A percentile compares a stretch with the other conserved stretches of the same genome.
Conservation (phyloP, 2,797 vertebrate genomes). For the Anomalospiza imberbis region DNA sequence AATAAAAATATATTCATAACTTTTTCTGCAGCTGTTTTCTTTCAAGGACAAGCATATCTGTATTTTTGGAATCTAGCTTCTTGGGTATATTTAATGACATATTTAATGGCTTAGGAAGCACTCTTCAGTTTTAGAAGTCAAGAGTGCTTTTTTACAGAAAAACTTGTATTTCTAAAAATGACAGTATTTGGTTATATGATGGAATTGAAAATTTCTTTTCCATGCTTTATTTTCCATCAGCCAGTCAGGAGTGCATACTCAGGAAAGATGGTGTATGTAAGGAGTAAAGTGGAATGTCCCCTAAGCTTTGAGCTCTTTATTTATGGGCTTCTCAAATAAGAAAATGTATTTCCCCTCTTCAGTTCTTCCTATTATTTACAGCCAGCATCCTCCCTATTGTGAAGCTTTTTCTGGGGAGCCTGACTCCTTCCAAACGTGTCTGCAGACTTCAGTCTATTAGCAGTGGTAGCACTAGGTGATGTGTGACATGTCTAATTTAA, state of each 20-base stretch:
- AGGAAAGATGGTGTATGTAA: background rate
- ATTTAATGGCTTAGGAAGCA: background rate
- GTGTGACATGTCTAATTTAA: background rate
- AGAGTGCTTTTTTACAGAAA: background rate
- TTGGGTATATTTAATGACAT: background rate
- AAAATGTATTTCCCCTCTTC: background rate
- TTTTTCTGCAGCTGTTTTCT: background rate
- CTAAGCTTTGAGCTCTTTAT: background rate
- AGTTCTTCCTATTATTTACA: background rate
- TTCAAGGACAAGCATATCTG: background rate
- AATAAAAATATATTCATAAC: background rate
- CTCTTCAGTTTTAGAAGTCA: background rate
- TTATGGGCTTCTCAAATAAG: background rate
- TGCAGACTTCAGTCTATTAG: background rate
- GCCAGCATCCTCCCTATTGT: background rate
- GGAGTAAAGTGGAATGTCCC: background rate
- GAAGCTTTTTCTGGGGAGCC: background rate
- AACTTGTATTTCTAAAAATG: rapidly evolving
- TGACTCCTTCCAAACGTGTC: background rate
- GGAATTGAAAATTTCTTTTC: background rate
- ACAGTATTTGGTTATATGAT: background rate
- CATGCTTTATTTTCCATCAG: background rate
- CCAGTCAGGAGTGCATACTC: background rate
- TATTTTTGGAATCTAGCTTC: background rate
- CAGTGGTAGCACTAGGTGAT: background rate